Conservation (phyloP, 2,797 vertebrate species). For the Hydrophis major region DNA sequence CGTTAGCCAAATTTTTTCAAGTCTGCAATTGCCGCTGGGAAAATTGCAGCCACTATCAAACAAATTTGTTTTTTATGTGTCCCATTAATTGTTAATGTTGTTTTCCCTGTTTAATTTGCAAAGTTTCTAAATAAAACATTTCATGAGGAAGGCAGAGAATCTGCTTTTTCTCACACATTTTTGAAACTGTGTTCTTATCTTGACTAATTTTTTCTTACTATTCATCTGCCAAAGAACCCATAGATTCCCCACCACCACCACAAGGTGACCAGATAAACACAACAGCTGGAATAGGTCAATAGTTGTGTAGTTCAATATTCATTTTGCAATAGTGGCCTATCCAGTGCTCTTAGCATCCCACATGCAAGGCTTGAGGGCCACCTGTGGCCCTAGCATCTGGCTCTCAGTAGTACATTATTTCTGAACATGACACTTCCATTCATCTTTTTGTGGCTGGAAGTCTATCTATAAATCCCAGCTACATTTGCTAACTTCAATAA, state of each 20-base stretch:
- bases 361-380: not conserved
- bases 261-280: not conserved
- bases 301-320: not conserved
- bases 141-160: conserved; percentile 28
- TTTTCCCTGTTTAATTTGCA: conserved; percentile 51
- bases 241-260: too few species aligned
- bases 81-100: conserved; percentile 58
- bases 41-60: conserved; percentile 29
- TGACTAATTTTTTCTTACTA: conserved; percentile 32
- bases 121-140: conserved; percentile 59
- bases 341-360: not conserved
- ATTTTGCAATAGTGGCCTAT: not conserved
- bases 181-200: conserved; percentile 18
- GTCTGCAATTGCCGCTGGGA: conserved; percentile 12
- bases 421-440: not conserved
- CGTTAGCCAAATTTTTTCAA: conserved; percentile 7
- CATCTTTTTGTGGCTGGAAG: not conserved
- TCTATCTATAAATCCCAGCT: not conserved
- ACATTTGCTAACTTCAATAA: not conserved
- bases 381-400: not conserved
- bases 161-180: conserved; percentile 20
- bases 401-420: not conserved
- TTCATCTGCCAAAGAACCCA: not conserved
- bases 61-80: conserved; percentile 33
- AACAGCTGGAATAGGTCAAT: not conserved